Conservation (phyloP, 2,888 invertebrate species). For the Micropterix aruncella region DNA sequence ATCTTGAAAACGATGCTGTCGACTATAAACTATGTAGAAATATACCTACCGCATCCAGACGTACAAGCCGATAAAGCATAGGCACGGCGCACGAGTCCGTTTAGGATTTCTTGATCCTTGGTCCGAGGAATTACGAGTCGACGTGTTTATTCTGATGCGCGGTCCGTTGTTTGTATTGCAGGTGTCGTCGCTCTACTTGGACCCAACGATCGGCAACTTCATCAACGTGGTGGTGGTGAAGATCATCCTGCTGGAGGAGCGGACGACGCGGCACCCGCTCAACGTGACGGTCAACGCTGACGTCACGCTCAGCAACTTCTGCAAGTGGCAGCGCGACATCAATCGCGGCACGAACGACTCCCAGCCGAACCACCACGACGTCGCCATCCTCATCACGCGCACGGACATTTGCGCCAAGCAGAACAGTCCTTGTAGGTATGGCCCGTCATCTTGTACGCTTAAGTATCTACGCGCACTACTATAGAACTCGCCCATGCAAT, state of each 20-base stretch:
- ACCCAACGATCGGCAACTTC: constrained; percentile 80
- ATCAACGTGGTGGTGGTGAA: constrained; percentile 85
- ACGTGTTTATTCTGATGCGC: too few species aligned
- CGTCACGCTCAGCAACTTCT: constrained; percentile 69
- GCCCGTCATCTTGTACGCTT: too few species aligned
- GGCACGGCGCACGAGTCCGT: too few species aligned
- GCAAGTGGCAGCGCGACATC: constrained; percentile 64
- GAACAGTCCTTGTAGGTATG: constrained; percentile 39
- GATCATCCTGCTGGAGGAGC: constrained; percentile 56
- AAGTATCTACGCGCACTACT: too few species aligned
- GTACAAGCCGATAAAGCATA: too few species aligned
- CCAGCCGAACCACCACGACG: constrained; percentile 82
- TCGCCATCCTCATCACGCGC: constrained; percentile 74
- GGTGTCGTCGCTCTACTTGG: constrained; percentile 69
- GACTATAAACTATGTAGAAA: too few species aligned
- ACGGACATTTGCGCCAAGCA: constrained; percentile 55
- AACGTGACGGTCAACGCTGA: constrained; percentile 73
- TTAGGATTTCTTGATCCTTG: too few species aligned
- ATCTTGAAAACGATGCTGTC: too few species aligned
- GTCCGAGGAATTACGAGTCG: too few species aligned
- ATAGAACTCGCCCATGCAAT: too few species aligned
- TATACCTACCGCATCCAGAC: too few species aligned
- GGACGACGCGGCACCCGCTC: constrained; percentile 43
- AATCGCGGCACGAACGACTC: constrained; percentile 57
- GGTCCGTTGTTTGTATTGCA: too few species aligned